Evolutionary conservation across 2,797 vertebrate species (phyloP), one percentile per base, ranked within the genome.

Genomic region (Thaleichthys pacificus): DNA sequence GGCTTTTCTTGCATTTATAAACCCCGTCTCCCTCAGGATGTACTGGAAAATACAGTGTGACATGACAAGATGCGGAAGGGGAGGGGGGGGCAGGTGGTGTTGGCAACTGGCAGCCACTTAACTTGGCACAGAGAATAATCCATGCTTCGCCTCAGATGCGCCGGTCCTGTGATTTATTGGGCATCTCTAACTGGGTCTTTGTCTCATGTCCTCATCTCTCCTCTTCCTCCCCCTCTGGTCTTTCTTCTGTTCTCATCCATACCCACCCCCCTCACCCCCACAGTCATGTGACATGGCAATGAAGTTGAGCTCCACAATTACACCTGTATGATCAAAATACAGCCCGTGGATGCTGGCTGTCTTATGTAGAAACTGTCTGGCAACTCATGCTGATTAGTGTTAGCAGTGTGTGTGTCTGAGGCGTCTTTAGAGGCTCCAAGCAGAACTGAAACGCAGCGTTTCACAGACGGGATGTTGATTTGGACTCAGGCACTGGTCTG

Each of bases 11-110:
- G 71, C 89, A 76, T 91, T 88, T 87, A 84, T 83, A 88, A 82
- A 74, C 61, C 73, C 49, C 26, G 71, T 91, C 75, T 88, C 80
- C 72, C 73, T 82, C 82, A 88, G 84, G 89, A 88, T 90, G 86
- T 85, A 75, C 76, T 82, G 87, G 84, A 92, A 92, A 92, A 91
- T 93, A 89, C 84, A 88, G 87, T 83, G 82, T 84, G 85, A 91
- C 83, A 75, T 85, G 91, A 89, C 85, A 77, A 85, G 87, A 86
- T 83, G 38, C 14, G 71, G 77, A 83, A 75, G 81, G 79, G 71
- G 77, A 47, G 77, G 66, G 79, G 66, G 79, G 74, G 67, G 68
- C 68, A 70, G 82, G 75, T 21, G 70, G 70, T 73, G 76, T 67
- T 62, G 78, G 77, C 82, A 85, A 80, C 82, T 90, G 90, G 87